Conservation (phyloP, 2,113 vertebrate genomes). For the Oxyura jamaicensis region DNA sequence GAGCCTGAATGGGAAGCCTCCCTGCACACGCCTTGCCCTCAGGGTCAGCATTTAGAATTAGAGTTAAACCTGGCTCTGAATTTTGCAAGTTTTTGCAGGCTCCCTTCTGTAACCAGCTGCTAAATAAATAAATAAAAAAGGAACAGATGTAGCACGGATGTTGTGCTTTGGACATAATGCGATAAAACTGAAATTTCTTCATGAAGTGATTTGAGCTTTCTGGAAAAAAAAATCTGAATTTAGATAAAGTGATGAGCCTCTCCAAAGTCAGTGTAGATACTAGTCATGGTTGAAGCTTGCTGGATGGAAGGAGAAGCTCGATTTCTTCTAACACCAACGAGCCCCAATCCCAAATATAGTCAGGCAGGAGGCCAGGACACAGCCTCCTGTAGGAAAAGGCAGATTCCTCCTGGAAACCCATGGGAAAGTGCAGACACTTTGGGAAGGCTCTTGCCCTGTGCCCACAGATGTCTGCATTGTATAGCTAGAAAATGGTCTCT, state of each 20-base stretch:
- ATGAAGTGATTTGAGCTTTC: neutral
- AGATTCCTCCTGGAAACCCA: neutral
- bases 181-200: neutral
- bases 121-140: neutral
- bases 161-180: neutral
- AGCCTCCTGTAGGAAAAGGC: neutral
- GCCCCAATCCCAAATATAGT: neutral
- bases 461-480: rapidly evolving
- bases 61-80: neutral
- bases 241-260: neutral
- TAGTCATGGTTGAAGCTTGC: neutral
- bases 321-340: neutral
- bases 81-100: neutral
- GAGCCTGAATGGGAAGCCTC: neutral
- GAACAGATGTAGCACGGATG: neutral
- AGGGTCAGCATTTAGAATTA: neutral
- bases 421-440: neutral
- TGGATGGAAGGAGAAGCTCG: neutral
- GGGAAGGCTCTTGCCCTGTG: neutral
- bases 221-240: neutral
- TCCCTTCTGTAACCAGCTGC: neutral
- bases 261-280: neutral
- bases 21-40: neutral
- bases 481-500: neutral
- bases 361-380: neutral